A percentile compares a stretch with the other conserved stretches of the same genome.
phyloP scores from a whole-genome alignment of 1,140 invertebrate species.

The Nasonia longicornis region DNA sequence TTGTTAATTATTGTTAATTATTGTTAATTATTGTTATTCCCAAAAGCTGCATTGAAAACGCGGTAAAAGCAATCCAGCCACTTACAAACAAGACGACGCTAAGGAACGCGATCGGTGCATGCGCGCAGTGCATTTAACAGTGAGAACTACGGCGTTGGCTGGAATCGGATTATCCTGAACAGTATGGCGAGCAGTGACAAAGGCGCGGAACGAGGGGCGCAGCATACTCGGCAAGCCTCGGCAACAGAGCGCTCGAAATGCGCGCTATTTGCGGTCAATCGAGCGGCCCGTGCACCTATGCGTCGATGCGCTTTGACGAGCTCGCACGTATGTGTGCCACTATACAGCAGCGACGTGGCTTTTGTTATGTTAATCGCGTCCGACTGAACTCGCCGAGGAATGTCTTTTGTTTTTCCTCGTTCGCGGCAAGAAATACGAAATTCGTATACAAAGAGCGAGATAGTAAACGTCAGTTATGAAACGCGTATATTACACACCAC shows the following conservation, averaged over 20 bases:
- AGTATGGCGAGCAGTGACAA: background rate
- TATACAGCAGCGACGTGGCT: background rate
- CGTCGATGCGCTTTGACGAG: background rate
- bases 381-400: background rate
- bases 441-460: no score
- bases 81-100: background rate
- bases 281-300: background rate
- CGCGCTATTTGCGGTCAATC: slow-evolving; percentile 11
- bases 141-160: background rate
- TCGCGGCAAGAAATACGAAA: no score
- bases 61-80: background rate
- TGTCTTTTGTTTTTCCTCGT: no score
- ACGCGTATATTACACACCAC: no score
- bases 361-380: slow-evolving; percentile 17
- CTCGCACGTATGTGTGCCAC: background rate
- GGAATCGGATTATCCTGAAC: slow-evolving; percentile 17
- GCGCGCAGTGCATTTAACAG: background rate
- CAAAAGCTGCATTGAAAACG: background rate
- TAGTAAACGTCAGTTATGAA: no score
- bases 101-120: background rate
- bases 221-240: background rate
- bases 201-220: background rate
- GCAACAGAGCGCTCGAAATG: background rate
- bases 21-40: no score
- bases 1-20: no score